Evolutionary conservation across 2,888 invertebrate species (phyloP).

Genomic region (Dusona sp.): DNA sequence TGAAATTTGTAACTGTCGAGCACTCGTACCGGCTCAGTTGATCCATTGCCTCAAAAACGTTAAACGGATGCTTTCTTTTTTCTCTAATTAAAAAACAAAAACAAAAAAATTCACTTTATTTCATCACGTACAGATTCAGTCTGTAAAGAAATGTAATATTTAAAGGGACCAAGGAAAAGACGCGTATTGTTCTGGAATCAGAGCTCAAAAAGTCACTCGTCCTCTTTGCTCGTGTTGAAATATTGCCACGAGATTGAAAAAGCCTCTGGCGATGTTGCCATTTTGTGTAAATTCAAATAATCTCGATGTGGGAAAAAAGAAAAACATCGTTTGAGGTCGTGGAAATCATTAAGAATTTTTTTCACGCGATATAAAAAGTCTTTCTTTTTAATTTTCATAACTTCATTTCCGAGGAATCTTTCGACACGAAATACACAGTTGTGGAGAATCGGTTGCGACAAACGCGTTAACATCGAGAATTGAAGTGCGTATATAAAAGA

Average conservation of each 20-base stretch:
- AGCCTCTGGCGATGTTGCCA: too few relatives aligned
- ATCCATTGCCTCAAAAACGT: neutral
- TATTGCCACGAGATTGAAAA: neutral
- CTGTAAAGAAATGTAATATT: neutral
- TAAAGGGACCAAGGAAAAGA: neutral
- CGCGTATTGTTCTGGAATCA: neutral
- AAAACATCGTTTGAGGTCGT: neutral
- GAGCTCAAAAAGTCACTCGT: neutral
- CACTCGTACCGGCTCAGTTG: neutral
- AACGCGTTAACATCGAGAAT: constrained; percentile 1
- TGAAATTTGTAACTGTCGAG: neutral
- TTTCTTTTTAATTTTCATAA: neutral
- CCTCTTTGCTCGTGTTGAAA: neutral
- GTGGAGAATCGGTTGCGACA: constrained; percentile 11
- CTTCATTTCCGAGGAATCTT: neutral
- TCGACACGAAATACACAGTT: neutral
- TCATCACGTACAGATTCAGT: neutral
- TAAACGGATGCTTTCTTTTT: constrained; percentile 3
- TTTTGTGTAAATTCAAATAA: too few relatives aligned
- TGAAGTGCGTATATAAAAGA: neutral
- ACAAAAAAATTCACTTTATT: neutral
- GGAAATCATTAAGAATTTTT: neutral
- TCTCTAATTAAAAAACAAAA: neutral
- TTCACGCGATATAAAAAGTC: neutral
- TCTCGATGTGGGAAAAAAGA: constrained; percentile 18